Base-by-base conservation (phyloP, 35 echinoderm and acorn worm species). In the Apostichopus japonicus region DNA sequence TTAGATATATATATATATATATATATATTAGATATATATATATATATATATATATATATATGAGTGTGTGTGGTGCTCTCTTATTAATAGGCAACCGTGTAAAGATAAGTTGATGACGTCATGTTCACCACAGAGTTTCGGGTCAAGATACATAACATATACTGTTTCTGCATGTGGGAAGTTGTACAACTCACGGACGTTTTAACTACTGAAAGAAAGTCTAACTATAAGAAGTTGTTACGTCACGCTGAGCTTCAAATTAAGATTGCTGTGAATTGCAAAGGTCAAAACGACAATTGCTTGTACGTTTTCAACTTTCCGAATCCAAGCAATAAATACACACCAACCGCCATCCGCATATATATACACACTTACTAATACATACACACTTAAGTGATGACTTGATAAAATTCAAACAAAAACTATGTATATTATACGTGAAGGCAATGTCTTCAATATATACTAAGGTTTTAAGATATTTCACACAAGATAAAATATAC, bases 1-100 rank as follows among this genome's bases (percentile, higher is more conserved):
- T n/a, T n/a, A n/a, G n/a, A 65, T 65, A 65, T 65, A 65, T 65
- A 65, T 65, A 65, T 65, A 65, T 65, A 65, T 65, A 65, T 65
- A 65, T 4, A 65, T 4, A 65, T 65, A 65, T 65, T n/a, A n/a
- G n/a, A 65, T 65, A 65, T 65, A 65, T 65, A 65, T 65, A 65
- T 65, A 65, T 65, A 65, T 65, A 65, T 65, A 65, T 65, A 65
- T 65, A 65, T 65, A 65, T 65, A 65, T 65, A 65, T 65, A 65
- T 65, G 0, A 10, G 0, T 65, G 16, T 65, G 27, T 33, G 27
- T 33, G 27, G 27, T 33, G 27, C 27, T 33, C 27, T 33, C 27
- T 33, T 1, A 33, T 1, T 33, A 33, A 33, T 33, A 33, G 27
- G 27, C 27, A 33, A 33, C 27, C 27, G 27, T 1, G 16, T 65